Evolutionary conservation across 2,888 invertebrate species (phyloP), one percentile per base, ranked within the genome.

Genomic region (Xestia ashworthii): DNA sequence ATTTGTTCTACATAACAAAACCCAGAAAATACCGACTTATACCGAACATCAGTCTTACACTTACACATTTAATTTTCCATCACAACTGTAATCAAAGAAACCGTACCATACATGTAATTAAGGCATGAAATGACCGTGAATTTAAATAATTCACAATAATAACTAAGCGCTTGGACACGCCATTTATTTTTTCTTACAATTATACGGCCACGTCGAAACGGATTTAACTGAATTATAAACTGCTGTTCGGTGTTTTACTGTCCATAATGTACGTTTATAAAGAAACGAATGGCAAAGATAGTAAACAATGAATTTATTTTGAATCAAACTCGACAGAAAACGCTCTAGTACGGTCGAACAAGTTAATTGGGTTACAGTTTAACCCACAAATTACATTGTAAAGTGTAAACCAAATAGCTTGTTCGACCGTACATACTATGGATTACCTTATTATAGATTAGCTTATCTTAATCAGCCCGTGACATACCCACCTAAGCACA

Each of bases 141-240:
- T 65, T 80, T 82, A 64, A 85, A 77, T 84, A 73, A 86, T 87
- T 76, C 73, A 79, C 19, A 55, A 75, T 80, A 80, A 69, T 38
- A 69, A 76, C 70, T 74, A 58, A 25, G 65, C 50, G 50, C 41
- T 14, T 8, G 44, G 41, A 48, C 48, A 32, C n/a, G 19, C 53
- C 50, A 60, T 82, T 66, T 71, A 55, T 62, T 83, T 85, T 86
- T 80, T 81, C 79, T 80, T 71, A 74, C 76, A 81, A 86, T 85
- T 72, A 70, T 73, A n/a, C 53, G 58, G n/a, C 64, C 64, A 62
- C 60, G 53, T 77, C 75, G 65, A 81, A 74, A 79, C 71, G 76
- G 76, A 76, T 78, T 75, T 69, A 68, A 81, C 80, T 80, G 71
- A 81, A 82, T 75, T 82, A 74, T 73, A 65, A 82, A 83, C 76